phyloP scores from a whole-genome alignment of 2,113 vertebrate species.

The Odocoileus hemionus region DNA sequence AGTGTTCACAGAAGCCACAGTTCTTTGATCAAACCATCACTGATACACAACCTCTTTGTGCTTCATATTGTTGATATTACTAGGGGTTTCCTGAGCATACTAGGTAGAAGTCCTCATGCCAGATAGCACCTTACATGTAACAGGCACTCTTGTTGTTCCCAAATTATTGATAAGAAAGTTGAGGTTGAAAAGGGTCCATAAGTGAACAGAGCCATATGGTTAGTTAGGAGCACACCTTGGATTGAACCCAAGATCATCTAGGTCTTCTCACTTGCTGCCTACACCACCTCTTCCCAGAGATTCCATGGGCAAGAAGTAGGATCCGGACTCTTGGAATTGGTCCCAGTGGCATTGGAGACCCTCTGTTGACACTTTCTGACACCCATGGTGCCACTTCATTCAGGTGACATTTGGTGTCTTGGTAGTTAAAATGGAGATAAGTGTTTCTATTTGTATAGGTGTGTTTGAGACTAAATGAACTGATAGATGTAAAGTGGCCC shows the following conservation, averaged over 20 bases:
- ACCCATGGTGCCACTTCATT: neutral
- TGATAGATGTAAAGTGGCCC: neutral
- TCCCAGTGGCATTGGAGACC: neutral
- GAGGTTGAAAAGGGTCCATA: neutral
- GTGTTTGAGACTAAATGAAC: neutral
- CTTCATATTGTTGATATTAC: neutral
- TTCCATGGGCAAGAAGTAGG: neutral
- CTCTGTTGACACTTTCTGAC: neutral
- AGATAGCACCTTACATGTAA: neutral
- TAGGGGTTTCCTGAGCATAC: neutral
- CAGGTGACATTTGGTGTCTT: neutral
- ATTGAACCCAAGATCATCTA: neutral
- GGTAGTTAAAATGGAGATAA: neutral
- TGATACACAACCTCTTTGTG: neutral
- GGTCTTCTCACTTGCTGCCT: neutral
- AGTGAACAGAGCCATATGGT: neutral
- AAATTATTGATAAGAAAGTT: neutral
- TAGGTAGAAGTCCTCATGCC: neutral
- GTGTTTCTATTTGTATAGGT: neutral
- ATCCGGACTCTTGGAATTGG: accelerated
- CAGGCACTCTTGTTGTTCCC: neutral
- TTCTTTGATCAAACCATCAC: neutral
- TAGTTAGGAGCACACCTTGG: neutral
- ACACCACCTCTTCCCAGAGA: neutral
- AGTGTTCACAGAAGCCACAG: neutral